Conservation (phyloP, 1,140 invertebrate species). For the Stenopsyche tienmushanensis region DNA sequence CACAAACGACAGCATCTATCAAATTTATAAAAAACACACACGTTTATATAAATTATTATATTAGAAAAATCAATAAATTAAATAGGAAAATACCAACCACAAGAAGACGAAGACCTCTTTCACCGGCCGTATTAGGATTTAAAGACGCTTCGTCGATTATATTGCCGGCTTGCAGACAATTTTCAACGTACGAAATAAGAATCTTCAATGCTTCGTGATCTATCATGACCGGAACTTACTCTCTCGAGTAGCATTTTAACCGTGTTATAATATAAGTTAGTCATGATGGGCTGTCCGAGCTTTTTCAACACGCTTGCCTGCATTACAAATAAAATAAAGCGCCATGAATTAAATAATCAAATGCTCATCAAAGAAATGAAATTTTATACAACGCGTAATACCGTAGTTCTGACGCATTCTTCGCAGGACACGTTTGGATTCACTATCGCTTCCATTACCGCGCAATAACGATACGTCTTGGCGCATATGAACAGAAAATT, state of each 20-base stretch:
- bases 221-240: conserved; percentile 93
- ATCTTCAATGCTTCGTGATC: conserved; percentile 81
- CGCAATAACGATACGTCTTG: conserved; percentile 75
- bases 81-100: conserved; percentile 54
- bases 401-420: conserved; percentile 81
- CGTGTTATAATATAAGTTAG: conserved; percentile 93
- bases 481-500: conserved; percentile 81
- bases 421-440: conserved; percentile 86
- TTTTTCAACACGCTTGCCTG: conserved; percentile 85
- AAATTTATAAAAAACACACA: conserved; percentile 30
- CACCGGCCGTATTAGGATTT: conserved; percentile 75
- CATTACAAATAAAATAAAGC: conserved; percentile 30
- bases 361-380: too few relatives aligned
- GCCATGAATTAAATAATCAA: neutral
- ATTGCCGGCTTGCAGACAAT: conserved; percentile 68
- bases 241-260: conserved; percentile 93
- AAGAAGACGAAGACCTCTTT: conserved; percentile 78
- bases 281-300: conserved; percentile 89
- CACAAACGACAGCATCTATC: conserved; percentile 74
- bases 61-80: conserved; percentile 18
- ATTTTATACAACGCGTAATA: conserved; percentile 44
- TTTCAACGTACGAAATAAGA: conserved; percentile 69
- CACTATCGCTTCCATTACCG: conserved; percentile 83
- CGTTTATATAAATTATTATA: conserved; percentile 24
- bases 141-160: conserved; percentile 75